phyloP scores from a whole-genome alignment of 1,140 invertebrate genomes.

The Rhynchophorus ferrugineus region DNA sequence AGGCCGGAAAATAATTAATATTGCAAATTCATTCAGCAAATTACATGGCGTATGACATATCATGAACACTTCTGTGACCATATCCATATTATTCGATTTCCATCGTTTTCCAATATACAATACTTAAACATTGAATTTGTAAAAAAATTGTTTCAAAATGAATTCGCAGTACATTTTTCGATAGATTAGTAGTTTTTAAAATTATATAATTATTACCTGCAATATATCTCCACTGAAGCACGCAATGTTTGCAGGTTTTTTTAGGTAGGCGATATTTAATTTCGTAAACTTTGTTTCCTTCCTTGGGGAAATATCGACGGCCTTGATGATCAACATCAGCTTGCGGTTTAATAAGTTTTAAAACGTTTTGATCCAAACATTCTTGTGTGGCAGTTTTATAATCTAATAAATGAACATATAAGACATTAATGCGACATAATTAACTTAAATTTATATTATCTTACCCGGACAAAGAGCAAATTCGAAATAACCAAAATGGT shows the following conservation, averaged over 20 bases:
- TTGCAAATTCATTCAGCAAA: no score
- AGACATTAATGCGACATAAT: not conserved
- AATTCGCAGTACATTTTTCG: no score
- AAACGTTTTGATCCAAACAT: conserved; percentile 66
- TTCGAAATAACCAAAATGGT: conserved; percentile 80
- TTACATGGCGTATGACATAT: no score
- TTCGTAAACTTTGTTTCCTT: conserved; percentile 71
- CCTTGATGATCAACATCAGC: conserved; percentile 37
- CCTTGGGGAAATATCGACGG: conserved; percentile 62
- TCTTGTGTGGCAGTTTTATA: conserved; percentile 57
- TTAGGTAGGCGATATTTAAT: conserved; percentile 44
- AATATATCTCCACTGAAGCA: conserved; percentile 75
- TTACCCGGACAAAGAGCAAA: conserved; percentile 67
- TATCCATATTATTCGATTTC: no score
- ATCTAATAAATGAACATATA: conserved; percentile 17
- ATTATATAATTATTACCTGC: conserved; percentile 57
- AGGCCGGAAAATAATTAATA: no score
- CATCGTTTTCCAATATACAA: no score
- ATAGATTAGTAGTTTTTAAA: no score
- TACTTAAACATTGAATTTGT: no score
- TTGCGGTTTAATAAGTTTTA: conserved; percentile 45
- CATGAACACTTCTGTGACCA: no score
- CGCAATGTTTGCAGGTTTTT: conserved; percentile 67
- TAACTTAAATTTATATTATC: not conserved
- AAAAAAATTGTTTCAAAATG: no score